These are phyloP conservation scores for Pyrocephalus nanus DNA, from an alignment of 2,797 vertebrate genomes.

Conservation along the genomic window DNA sequence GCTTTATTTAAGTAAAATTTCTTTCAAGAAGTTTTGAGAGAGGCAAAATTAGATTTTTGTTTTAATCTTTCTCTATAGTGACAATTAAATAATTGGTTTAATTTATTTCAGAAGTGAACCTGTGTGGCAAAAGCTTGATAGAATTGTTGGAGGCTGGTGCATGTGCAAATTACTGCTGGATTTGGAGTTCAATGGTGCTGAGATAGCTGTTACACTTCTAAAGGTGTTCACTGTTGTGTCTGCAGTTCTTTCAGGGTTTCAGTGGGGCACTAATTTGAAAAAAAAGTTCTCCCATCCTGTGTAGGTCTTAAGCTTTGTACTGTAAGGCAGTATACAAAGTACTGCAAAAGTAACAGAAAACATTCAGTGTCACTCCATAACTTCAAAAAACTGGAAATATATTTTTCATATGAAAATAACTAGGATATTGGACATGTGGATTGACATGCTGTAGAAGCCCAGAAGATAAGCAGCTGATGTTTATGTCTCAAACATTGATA, in stretches of 20 bases:
- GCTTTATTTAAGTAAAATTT: not conserved
- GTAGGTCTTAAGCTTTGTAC: not conserved
- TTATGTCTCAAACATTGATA: rapidly evolving
- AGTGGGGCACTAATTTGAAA: not conserved
- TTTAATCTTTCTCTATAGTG: not conserved
- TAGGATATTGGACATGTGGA: no score
- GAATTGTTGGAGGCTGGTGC: not conserved
- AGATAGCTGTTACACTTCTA: not conserved
- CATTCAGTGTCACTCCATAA: not conserved
- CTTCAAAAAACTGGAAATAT: not conserved
- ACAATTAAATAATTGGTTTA: not conserved
- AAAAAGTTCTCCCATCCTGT: not conserved
- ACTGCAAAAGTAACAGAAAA: not conserved
- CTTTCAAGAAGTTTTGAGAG: not conserved
- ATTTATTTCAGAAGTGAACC: not conserved
- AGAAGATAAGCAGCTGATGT: not conserved
- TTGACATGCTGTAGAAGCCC: not conserved
- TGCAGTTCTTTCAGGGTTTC: not conserved
- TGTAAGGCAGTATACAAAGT: not conserved
- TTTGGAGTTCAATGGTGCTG: not conserved
- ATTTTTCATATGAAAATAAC: not conserved
- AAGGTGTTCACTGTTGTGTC: not conserved
- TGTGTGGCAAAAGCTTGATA: not conserved
- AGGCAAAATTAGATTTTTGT: not conserved
- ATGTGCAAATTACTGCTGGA: not conserved